Base-by-base conservation (phyloP, 2,888 invertebrate genomes). In the Eupithecia pulchellata region DNA sequence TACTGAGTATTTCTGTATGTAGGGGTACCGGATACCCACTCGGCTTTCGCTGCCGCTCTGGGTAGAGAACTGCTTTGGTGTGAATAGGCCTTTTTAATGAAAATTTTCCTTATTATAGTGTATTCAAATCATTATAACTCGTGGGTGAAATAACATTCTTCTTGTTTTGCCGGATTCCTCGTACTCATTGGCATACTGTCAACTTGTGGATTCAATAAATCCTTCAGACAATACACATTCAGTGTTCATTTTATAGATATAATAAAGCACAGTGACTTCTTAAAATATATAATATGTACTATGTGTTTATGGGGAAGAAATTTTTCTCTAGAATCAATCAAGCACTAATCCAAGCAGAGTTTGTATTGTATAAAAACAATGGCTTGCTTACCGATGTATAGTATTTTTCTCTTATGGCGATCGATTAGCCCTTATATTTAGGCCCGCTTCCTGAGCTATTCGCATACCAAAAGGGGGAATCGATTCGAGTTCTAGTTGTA, bases 131-230 rank as follows among this genome's bases (percentile, higher is more conserved):
- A 57, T 29, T 57, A 29, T 29, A 14, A 57, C 57, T 2, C 1
- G 55, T 14, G 14, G 29, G 29, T 6, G 8, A 29, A 57, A 29
- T 17, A 4, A 57, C 14, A 17, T 17, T 57, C 17, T 8, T 57
- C 29, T 57, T 17, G 29, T 57, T 17, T 29, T 9, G 1, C 29
- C 17, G 57, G 27, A 57, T 57, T 57, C 57, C 57, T 29, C 6
- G 29, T 57, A 29, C 17, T 57, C 57, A 57, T 57, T 57, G 57
- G 29, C 57, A 57, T 57, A 17, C 29, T 29, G 29, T 29, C 57
- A 57, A 57, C 57, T 57, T 27, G 57, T 17, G 52, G 25, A 17
- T 8, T 20, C 42, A 9, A 47, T 47, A 47, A 20, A 20, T 47
- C 9, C 20, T 20, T 47, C 9, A 20, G 42, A 47, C n/a, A 20